Base-by-base conservation (phyloP, 2,888 invertebrate species). In the Dasysyrphus tricinctus region DNA sequence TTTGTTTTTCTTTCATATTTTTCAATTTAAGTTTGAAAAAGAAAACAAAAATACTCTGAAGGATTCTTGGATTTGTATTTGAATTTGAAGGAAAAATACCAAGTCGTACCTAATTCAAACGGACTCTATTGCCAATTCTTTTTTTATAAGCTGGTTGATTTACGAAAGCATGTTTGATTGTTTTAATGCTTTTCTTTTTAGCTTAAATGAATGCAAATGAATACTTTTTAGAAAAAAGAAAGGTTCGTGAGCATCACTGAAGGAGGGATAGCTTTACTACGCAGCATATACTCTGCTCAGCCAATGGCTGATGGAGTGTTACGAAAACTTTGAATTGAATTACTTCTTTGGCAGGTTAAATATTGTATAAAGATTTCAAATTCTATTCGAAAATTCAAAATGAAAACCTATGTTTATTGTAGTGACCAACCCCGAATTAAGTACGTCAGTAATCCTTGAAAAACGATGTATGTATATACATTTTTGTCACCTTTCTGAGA, bases 1-100 rank as follows among this genome's bases (percentile, higher is more conserved):
- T 70, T 76, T 80, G 76, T 80, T 77, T 80, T 85, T 54, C 56
- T 77, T 85, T 51, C 70, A 67, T 56, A 61, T 77, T 85, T 77
- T 74, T 77, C 61, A 77, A 76, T 77, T 77, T 47, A 19, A 19
- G 32, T 51, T 67, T 69, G 11, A 19, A 51, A 34, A 19, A 24
- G n/a, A 44, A 42, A 24, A n/a, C n/a, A 24, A 24, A 3, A 54
- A 69, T 39, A 54, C 34, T 80, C 29, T 70, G 34, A 51, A 63
- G 32, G 11, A 61, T 54, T 47, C 47, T 49, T 39, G 39, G 56
- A 44, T 47, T 63, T 44, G n/a, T 47, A 72, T 44, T 56, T 37
- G 34, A 37, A 54, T 19, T 47, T n/a, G 37, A 29, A 51, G 44
- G 49, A 54, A 72, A 19, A 29, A 47, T 5, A 59, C 57, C 5